Evolutionary conservation across 2,888 invertebrate genomes (phyloP), one percentile per base, ranked within the genome.

Genomic region (Xestia sexstrigata): DNA sequence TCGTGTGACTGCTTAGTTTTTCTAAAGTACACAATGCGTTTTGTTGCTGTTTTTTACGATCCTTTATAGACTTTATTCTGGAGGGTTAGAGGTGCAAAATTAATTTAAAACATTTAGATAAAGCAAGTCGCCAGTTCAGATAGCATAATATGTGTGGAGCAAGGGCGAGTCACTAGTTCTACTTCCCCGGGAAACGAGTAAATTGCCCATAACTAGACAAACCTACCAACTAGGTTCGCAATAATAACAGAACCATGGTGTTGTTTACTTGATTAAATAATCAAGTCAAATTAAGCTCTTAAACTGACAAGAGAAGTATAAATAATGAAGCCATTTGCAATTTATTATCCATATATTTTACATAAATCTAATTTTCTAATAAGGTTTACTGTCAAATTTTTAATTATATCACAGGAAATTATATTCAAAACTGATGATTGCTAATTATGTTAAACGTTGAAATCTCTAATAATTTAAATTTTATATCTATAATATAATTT

Each of bases 351-450:
- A 70, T 87, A 79, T 76, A 72, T 76, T 79, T 76, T 20, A 79
- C 85, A 86, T 84, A 84, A 79, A 86, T 80, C 45, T 35, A 70
- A 78, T 82, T 85, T 80, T 73, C 39, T 73, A 82, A 78, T 74
- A 66, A 30, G 8, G 3, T 78, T 63, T 45, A 60, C 68, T 74
- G 68, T 58, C 73, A 72, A 74, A 45, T 77, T 82, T 78, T 85
- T 78, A 80, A 80, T 88, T 69, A 88, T 65, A 79, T n/a, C 60
- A 71, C 79, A 78, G 78, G 72, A 85, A 83, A 83, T 69, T 39
- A 74, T 74, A 74, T 76, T 66, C 58, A 65, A 58, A 65, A 55
- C 23, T 70, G 35, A 69, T 70, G 74, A 72, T 72, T 52, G 65
- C 62, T 70, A 65, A 70, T 69, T 85, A 76, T 80, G 68, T 15